Base-by-base conservation (phyloP, 1,140 invertebrate genomes). In the Euborellia annulipes region DNA sequence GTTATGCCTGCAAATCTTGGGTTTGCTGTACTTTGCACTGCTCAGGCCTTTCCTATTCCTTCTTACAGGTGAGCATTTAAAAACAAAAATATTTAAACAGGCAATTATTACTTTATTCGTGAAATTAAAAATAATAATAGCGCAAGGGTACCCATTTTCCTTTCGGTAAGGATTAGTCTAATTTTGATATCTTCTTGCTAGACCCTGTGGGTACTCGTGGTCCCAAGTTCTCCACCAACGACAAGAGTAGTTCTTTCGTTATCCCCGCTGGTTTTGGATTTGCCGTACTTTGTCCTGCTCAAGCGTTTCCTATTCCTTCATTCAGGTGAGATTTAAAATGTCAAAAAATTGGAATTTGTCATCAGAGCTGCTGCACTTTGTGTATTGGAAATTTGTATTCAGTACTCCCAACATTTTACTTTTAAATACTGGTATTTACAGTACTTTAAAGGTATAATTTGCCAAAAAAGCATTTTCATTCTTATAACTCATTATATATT, bases 31-130 rank as follows among this genome's bases (percentile, higher is more conserved):
- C 50, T 55, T 37, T 51, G 52, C 79, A 2, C 53, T 46, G 78
- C 77, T 47, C 78, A 82, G 65, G 76, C 72, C 56, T 79, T 68
- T 62, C 78, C 78, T 45, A 69, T 75, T 49, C 78, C 77, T 46
- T 56, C 55, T 53, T 59, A 60, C 52, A 61, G 60, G 60, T 62
- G 50, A 51, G 52, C 17, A 14, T 2, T 27, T 6, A 11, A 27
- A 27, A 27, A 27, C n/a, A n/a, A n/a, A n/a, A n/a, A n/a, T n/a
- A n/a, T n/a, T n/a, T n/a, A n/a, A n/a, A n/a, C n/a, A n/a, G n/a
- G n/a, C n/a, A n/a, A n/a, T n/a, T n/a, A n/a, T n/a, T n/a, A n/a
- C n/a, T n/a, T n/a, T n/a, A n/a, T n/a, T n/a, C n/a, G n/a, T n/a
- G n/a, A n/a, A n/a, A n/a, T n/a, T n/a, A n/a, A n/a, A n/a, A n/a